Evolutionary conservation across 2,113 vertebrate genomes (phyloP).

Genomic region (Cinclus cinclus): DNA sequence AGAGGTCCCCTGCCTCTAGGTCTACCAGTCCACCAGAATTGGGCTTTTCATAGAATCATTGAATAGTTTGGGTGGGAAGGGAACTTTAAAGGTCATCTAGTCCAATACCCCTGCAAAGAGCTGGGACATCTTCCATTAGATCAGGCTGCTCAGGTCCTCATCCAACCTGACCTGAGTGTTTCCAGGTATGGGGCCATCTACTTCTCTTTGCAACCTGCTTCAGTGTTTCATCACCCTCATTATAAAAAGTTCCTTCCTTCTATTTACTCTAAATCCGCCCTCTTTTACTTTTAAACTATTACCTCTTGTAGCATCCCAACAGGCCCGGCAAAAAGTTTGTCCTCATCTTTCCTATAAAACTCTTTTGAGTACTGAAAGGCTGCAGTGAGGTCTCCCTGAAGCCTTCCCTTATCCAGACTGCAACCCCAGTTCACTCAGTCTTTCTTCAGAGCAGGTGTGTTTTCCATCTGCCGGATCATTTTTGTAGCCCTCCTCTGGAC

Average conservation of each 20-base stretch:
- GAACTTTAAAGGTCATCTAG: neutral
- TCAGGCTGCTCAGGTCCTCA: neutral
- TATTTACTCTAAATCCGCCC: neutral
- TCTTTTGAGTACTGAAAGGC: neutral
- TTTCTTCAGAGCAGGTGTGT: neutral
- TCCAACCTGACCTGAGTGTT: neutral
- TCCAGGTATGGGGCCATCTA: neutral
- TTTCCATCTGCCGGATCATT: neutral
- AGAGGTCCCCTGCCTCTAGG: neutral
- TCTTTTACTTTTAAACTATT: neutral
- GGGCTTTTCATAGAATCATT: neutral
- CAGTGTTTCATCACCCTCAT: neutral
- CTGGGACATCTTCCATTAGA: neutral
- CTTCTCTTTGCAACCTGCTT: neutral
- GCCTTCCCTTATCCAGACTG: neutral
- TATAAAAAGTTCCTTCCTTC: neutral
- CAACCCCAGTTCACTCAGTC: neutral
- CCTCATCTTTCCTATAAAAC: neutral
- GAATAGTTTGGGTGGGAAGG: neutral
- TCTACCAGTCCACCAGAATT: neutral
- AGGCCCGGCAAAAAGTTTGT: neutral
- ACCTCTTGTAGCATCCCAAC: neutral
- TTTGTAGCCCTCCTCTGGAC: neutral
- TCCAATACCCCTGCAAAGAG: neutral
- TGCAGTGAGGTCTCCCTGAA: neutral